Percentiles rank a stretch among this genome's conserved stretches.
Evolutionary conservation across 2,888 invertebrate species (phyloP).

Genomic region (Nomada lathburiana): DNA sequence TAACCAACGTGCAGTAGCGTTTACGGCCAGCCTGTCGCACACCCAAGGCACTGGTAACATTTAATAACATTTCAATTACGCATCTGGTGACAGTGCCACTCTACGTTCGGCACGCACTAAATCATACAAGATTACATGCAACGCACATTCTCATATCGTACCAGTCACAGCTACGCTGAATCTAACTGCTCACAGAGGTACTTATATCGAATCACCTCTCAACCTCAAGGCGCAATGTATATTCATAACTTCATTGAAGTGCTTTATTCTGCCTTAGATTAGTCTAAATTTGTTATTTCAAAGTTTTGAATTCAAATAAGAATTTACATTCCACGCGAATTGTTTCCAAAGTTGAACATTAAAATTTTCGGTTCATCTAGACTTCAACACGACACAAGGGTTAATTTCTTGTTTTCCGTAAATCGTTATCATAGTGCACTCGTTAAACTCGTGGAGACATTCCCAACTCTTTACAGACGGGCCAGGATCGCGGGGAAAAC

Average conservation of each 20-base stretch:
- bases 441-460: neutral
- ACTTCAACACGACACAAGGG: no score
- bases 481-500: neutral
- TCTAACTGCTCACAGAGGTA: no score
- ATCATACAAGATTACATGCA: constrained; percentile 22
- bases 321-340: no score
- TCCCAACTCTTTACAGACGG: neutral
- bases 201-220: no score
- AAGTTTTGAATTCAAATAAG: no score
- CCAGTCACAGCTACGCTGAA: neutral
- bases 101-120: constrained; percentile 29
- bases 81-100: constrained; percentile 19
- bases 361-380: neutral
- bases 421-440: neutral
- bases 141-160: constrained; percentile 2
- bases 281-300: no score
- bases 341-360: no score
- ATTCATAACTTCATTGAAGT: no score
- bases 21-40: neutral
- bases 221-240: no score
- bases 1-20: constrained; percentile 17
- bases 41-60: constrained; percentile 48
- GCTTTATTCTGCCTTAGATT: no score
- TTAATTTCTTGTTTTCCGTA: no score
- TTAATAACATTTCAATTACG: constrained; percentile 59